Evolutionary conservation across 1,140 invertebrate genomes (phyloP), one percentile per base, ranked within the genome.

Genomic region (Vollenhovia emeryi): DNA sequence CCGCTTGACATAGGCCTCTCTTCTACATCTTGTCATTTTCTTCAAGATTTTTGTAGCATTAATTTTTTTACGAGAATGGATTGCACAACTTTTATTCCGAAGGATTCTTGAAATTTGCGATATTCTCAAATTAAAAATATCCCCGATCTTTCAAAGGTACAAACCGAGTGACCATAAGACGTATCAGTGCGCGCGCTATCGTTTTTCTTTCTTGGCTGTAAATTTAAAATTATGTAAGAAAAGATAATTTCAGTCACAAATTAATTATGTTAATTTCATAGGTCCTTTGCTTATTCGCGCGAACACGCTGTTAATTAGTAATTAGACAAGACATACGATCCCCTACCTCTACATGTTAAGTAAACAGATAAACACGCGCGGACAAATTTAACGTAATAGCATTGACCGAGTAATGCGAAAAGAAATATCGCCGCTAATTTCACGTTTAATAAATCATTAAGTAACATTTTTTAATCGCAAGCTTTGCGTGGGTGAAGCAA

Each of bases 231-330:
- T 4, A 21, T 21, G n/a, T 6, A 64, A 40, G 33, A 64, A 36
- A 64, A 64, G 33, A 64, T 0, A 13, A 21, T 40, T 21, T 64
- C 5, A 43, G 18, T 27, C 7, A n/a, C 27, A 62, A 62, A 43
- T 69, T 80, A 80, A 69, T 80, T 80, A 80, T 55, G 48, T 11
- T 71, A 69, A 80, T 80, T 55, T 43, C 62, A 24, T 33, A 43
- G 11, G 11, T 30, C 24, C 62, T 30, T 71, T 80, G 48, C 48
- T 80, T 57, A 71, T 71, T 80, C 64, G 43, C 43, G 40, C 24
- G 78, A 55, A 7, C 15, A n/a, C 7, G n/a, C 64, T n/a, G 78
- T 80, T 80, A 80, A 80, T 80, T 80, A 80, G 78, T 55, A 80
- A 80, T 80, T 80, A 80, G 64, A 11, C 50, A 55, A 71, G 50